A percentile compares a stretch with the other conserved stretches of the same genome.
phyloP scores from a whole-genome alignment of 2,888 invertebrate species.

The Acanthococcus lagerstroemiae region DNA sequence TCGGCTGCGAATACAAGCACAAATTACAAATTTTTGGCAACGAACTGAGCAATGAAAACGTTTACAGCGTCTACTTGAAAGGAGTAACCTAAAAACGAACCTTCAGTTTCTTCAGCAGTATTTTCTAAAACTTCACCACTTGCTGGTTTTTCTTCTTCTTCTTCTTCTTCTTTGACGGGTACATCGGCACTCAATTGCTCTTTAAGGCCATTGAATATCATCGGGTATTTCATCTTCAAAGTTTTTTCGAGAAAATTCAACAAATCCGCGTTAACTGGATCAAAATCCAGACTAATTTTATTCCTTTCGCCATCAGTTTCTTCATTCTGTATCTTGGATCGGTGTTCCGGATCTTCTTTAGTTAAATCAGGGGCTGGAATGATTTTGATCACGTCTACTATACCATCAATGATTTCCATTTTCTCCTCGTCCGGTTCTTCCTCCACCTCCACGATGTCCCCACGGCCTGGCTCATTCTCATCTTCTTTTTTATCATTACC shows the following conservation, averaged over 20 bases:
- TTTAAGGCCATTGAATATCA: not conserved
- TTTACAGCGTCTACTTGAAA: too few relatives aligned
- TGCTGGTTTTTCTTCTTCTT: too few relatives aligned
- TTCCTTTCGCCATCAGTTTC: conserved; percentile 1
- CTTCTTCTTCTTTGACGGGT: not conserved
- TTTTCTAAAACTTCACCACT: not conserved
- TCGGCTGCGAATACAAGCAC: conserved; percentile 49
- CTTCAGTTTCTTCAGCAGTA: not conserved
- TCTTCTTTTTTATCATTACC: conserved; percentile 2
- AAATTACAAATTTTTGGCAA: not conserved
- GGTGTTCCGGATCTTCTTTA: conserved; percentile 12
- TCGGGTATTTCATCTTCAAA: conserved; percentile 9
- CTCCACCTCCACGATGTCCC: not conserved
- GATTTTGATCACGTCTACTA: conserved; percentile 10
- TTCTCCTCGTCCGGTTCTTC: conserved; percentile 6
- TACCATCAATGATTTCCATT: not conserved
- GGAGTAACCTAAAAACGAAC: conserved; percentile 1
- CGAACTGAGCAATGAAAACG: too few relatives aligned
- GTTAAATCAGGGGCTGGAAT: conserved; percentile 15
- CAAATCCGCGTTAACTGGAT: conserved; percentile 8
- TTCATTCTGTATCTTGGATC: not conserved
- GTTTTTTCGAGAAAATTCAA: conserved; percentile 12
- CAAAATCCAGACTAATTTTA: conserved; percentile 4
- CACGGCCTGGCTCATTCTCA: conserved; percentile 1
- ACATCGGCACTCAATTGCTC: not conserved